Evolutionary conservation across 2,888 invertebrate species (phyloP).

Genomic region (Eupithecia vulgata): DNA sequence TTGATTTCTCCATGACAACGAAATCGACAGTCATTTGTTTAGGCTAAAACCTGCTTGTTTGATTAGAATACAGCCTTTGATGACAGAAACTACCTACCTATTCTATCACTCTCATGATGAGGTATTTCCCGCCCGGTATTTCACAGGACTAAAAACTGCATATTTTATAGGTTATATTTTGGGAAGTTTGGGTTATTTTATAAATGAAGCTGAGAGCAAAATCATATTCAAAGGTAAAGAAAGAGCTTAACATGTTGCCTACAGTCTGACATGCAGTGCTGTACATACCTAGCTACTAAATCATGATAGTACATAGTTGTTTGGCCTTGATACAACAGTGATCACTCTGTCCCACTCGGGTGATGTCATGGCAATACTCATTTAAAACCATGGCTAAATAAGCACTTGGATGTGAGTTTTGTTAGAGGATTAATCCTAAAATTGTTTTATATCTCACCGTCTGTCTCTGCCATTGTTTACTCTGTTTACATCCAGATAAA

Average conservation of each 20-base stretch:
- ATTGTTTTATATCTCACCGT: background rate
- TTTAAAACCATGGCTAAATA: constrained; percentile 29
- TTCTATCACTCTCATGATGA: background rate
- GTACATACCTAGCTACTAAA: background rate
- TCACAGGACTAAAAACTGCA: background rate
- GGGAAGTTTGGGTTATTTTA: constrained; percentile 41
- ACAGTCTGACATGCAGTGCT: background rate
- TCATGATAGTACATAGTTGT: constrained; percentile 27
- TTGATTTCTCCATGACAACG: constrained; percentile 64
- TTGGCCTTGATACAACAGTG: constrained; percentile 55
- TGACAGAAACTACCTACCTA: background rate
- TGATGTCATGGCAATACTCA: constrained; percentile 56
- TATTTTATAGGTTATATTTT: constrained; percentile 12
- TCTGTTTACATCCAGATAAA: constrained; percentile 20
- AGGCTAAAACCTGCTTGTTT: constrained; percentile 25
- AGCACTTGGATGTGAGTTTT: background rate
- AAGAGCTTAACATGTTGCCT: constrained; percentile 11
- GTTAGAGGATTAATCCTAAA: background rate
- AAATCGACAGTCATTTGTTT: constrained; percentile 53
- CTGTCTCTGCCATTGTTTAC: background rate
- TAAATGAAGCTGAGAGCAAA: constrained; percentile 72
- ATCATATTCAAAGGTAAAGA: constrained; percentile 68
- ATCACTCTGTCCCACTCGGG: constrained; percentile 51
- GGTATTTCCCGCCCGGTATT: background rate
- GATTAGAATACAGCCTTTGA: background rate